phyloP scores from a whole-genome alignment of 2,113 vertebrate genomes.

The Danionella cerebrum region DNA sequence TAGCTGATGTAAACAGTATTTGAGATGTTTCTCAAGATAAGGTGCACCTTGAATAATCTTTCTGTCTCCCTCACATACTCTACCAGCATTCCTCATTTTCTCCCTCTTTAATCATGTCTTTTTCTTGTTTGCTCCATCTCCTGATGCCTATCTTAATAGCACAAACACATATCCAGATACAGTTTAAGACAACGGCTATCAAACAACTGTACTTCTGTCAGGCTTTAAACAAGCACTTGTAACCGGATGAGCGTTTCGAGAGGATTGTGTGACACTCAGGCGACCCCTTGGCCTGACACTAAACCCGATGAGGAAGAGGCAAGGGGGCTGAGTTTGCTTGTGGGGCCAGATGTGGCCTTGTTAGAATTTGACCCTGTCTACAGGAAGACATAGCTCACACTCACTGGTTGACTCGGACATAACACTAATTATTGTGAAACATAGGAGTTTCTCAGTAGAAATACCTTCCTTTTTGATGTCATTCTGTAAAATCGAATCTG shows the following conservation, averaged over 20 bases:
- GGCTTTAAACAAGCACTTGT: constrained; percentile 43
- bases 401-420: too few relatives aligned
- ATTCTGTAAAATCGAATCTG: too few relatives aligned
- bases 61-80: constrained; percentile 9
- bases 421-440: too few relatives aligned
- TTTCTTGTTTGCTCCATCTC: constrained; percentile 37
- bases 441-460: too few relatives aligned
- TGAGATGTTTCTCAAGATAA: constrained; percentile 54
- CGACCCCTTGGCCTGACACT: constrained; percentile 25
- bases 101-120: constrained; percentile 41
- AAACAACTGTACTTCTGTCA: constrained; percentile 36
- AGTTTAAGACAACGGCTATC: neutral
- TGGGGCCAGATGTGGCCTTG: constrained; percentile 48
- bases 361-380: constrained; percentile 53
- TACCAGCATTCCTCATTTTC: constrained; percentile 40
- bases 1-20: constrained; percentile 56
- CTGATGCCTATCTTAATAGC: constrained; percentile 46
- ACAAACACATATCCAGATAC: constrained; percentile 24
- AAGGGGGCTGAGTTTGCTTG: constrained; percentile 16
- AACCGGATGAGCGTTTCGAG: constrained; percentile 42
- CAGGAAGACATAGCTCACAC: constrained; percentile 61
- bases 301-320: constrained; percentile 31
- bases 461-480: too few relatives aligned
- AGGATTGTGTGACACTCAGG: constrained; percentile 27
- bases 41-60: constrained; percentile 48